Conservation (phyloP, 2,888 invertebrate genomes). For the Tinea trinotella region DNA sequence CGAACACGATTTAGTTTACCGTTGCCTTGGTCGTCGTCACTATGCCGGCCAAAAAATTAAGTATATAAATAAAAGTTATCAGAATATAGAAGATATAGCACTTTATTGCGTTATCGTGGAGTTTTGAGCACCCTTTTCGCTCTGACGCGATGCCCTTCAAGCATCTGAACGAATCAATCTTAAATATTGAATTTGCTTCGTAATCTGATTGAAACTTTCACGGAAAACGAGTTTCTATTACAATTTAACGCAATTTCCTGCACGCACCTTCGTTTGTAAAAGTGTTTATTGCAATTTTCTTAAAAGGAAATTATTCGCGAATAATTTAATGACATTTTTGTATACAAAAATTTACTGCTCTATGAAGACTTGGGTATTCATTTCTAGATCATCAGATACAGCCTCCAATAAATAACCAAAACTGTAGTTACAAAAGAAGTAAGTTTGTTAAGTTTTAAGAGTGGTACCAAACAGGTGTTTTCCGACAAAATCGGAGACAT, state of each 20-base stretch:
- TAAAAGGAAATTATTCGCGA: background rate
- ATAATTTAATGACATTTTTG: constrained; percentile 18
- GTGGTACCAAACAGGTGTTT: no score
- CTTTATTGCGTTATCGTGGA: constrained; percentile 10
- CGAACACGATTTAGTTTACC: no score
- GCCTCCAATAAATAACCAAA: no score
- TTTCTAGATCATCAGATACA: no score
- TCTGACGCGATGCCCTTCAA: constrained; percentile 41
- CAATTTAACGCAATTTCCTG: constrained; percentile 69
- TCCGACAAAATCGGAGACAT: no score
- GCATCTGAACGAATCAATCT: constrained; percentile 69
- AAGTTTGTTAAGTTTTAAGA: no score
- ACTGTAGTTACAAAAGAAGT: no score
- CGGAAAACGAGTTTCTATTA: constrained; percentile 69
- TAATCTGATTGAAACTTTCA: constrained; percentile 67
- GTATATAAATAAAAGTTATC: no score
- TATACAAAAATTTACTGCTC: background rate
- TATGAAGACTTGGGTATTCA: no score
- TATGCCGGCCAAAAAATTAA: no score
- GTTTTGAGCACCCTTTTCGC: constrained; percentile 31
- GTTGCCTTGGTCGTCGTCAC: no score
- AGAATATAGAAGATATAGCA: background rate
- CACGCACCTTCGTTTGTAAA: constrained; percentile 21
- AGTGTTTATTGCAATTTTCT: background rate
- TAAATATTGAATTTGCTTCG: constrained; percentile 70